These are phyloP conservation scores for Styela clava DNA, from an alignment of 23 tunicate species.

Conservation along the genomic window DNA sequence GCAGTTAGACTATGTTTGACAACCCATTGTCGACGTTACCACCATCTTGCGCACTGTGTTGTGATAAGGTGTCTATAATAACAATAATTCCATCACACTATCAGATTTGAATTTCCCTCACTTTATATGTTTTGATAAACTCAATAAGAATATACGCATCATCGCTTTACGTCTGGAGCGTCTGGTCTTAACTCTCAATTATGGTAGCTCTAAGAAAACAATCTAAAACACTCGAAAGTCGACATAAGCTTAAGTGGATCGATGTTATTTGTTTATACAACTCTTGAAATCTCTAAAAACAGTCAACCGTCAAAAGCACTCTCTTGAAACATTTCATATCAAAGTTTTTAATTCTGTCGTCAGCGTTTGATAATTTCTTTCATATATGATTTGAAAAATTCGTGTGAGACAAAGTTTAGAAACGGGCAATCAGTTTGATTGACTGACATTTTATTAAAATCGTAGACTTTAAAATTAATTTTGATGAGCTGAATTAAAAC, in stretches of 20 bases:
- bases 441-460: neutral
- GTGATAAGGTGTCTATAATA: neutral
- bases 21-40: neutral
- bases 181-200: neutral
- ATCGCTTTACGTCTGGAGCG: neutral
- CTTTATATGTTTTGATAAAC: neutral
- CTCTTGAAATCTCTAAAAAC: conserved; percentile 18
- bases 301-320: conserved; percentile 23
- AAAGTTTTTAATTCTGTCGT: neutral
- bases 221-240: conserved; percentile 4
- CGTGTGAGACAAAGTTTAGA: neutral
- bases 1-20: neutral
- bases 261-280: conserved; percentile 9
- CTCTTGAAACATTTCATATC: neutral
- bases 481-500: neutral
- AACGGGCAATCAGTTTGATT: neutral
- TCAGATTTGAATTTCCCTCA: neutral
- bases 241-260: conserved; percentile 21
- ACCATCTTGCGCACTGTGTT: neutral
- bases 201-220: conserved; percentile 23
- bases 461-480: neutral
- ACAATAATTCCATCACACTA: neutral
- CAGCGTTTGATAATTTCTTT: neutral
- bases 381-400: neutral
- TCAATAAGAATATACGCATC: neutral